Conservation (phyloP, 2,888 invertebrate species). For the Charanyca ferruginea region DNA sequence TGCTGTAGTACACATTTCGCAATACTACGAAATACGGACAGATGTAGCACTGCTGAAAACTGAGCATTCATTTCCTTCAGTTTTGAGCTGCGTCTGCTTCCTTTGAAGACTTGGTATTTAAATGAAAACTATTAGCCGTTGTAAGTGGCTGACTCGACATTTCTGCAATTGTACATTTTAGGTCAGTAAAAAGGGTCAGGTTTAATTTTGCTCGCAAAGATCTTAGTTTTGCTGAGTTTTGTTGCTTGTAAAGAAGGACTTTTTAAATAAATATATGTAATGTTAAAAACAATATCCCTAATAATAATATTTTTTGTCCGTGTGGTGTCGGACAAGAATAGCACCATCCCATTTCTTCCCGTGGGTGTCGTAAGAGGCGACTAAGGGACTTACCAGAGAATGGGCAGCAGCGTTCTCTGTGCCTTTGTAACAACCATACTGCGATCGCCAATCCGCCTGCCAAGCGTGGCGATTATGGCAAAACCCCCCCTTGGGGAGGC, state of each 20-base stretch:
- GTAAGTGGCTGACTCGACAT: constrained; percentile 48
- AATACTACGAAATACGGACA: not conserved
- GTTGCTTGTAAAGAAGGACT: not conserved
- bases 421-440: no score
- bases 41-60: constrained; percentile 11
- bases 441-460: no score
- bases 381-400: no score
- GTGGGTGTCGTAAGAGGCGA: no score
- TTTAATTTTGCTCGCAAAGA: constrained; percentile 15
- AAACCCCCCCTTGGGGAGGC: no score
- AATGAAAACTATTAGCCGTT: constrained; percentile 50
- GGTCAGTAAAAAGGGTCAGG: constrained; percentile 36
- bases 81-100: constrained; percentile 28
- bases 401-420: no score
- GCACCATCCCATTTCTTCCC: no score
- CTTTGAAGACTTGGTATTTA: constrained; percentile 52
- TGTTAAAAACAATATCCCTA: no score
- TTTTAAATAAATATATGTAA: constrained; percentile 3
- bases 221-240: constrained; percentile 18
- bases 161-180: constrained; percentile 43
- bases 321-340: no score
- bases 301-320: no score
- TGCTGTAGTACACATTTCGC: not conserved
- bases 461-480: no score
- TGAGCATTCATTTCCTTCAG: constrained; percentile 21